These are phyloP conservation scores for Porites divaricata DNA, from an alignment of 92 coral and sea anemone genomes.

Conservation along the genomic window DNA sequence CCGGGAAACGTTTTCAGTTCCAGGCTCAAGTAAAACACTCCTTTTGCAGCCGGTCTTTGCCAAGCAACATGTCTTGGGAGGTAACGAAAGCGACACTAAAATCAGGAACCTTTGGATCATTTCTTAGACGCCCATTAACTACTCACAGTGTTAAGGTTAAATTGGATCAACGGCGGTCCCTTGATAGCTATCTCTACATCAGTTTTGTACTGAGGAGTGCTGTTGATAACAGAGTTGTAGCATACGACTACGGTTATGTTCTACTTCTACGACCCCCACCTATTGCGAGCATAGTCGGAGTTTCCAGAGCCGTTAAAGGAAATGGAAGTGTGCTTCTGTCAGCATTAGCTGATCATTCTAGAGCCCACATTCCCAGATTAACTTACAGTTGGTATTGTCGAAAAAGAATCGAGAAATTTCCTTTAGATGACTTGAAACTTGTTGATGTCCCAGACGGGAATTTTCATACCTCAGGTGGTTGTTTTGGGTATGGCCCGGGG, in stretches of 20 bases:
- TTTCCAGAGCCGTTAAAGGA: slow-evolving; percentile 29
- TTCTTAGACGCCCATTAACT: slow-evolving; percentile 37
- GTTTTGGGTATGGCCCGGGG: slow-evolving; percentile 59
- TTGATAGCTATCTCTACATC: not conserved
- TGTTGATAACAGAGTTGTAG: not conserved
- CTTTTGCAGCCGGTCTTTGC: slow-evolving; percentile 34
- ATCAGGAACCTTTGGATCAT: slow-evolving; percentile 37
- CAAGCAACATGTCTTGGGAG: slow-evolving; percentile 54
- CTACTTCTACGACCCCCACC: slow-evolving; percentile 25
- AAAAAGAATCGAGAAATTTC: slow-evolving; percentile 22
- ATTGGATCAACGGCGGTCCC: not conserved
- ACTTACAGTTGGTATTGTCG: slow-evolving; percentile 48
- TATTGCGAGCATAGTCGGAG: slow-evolving; percentile 26
- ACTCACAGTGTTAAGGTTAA: not conserved
- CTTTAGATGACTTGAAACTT: slow-evolving; percentile 19
- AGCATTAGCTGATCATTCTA: slow-evolving; percentile 24
- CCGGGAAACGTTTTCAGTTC: not conserved
- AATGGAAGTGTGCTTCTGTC: slow-evolving; percentile 19
- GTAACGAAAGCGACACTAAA: slow-evolving; percentile 37
- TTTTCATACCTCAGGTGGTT: slow-evolving; percentile 32
- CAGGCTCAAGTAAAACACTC: not conserved
- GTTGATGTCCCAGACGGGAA: slow-evolving; percentile 25
- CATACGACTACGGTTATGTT: slow-evolving; percentile 41
- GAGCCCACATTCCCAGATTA: not conserved
- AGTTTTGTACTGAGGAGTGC: slow-evolving; percentile 2